Evolutionary conservation across 2,797 vertebrate species (phyloP), one percentile per base, ranked within the genome.

Genomic region (Centroberyx gerrardi): DNA sequence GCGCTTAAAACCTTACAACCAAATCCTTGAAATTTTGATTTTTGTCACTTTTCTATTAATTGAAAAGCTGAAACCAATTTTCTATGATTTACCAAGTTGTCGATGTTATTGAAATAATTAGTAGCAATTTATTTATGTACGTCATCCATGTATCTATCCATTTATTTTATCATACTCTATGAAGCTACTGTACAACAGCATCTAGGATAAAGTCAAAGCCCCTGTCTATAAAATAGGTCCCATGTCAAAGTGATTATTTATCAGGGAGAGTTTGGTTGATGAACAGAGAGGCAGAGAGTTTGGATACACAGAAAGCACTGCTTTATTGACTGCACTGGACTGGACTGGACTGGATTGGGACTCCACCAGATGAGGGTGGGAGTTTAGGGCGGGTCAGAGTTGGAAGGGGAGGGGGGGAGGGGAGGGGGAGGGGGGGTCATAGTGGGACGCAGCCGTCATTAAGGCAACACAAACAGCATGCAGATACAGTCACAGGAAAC

Each of bases 311-410:
- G 96, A 97, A 97, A 99, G 97, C 96, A 97, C 94, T 95, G 96
- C 96, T 99, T 99, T 99, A 99, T 98, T 99, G 96, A 97, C 96
- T 97, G 96, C 96, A 95, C 96, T 96, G 96, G 96, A 96, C 89
- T 89, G 83, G 88, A 94, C 96, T 94, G 94, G 95, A 95, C 80
- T 83, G 85, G 80, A 86, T 73, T 95, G 95, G 96, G 96, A 97
- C 94, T 96, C 97, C 96, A 96, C 68, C 90, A 94, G 96, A 95
- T 95, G 82, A 83, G 71, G 58, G 66, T 91, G 87, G 93, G 95
- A 87, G 91, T 93, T 92, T 91, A 83, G 87, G 88, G 60, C 92
- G 93, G 93, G 89, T 85, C 87, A 88, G 74, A 87, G 92, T 81
- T 91, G 91, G 87, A 93, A 83, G 85, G 87, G 74, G 33, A 92